Conservation (phyloP, 2,797 vertebrate genomes). For the Selene dorsalis region DNA sequence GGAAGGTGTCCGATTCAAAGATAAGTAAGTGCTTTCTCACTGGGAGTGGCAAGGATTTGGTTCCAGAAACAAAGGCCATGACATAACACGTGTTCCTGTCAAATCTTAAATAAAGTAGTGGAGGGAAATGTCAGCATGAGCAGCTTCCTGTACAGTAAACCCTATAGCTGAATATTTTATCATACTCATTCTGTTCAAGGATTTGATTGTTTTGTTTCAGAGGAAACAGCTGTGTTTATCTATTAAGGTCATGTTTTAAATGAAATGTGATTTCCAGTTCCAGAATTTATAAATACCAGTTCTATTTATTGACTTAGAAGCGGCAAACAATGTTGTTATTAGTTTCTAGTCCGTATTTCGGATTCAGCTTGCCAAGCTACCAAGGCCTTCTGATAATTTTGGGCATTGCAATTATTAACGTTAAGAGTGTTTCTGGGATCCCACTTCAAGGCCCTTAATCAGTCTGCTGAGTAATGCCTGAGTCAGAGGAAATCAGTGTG, state of each 20-base stretch:
- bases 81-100: slow-evolving; percentile 76
- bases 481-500: slow-evolving; percentile 57
- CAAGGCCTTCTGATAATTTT: slow-evolving; percentile 44
- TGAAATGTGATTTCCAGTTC: slow-evolving; percentile 32
- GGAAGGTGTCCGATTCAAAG: slow-evolving; percentile 44
- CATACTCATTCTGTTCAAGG: slow-evolving; percentile 53
- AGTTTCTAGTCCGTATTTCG: slow-evolving; percentile 17
- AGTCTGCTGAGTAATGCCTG: slow-evolving; percentile 60
- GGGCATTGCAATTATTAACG: neutral
- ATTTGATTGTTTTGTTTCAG: slow-evolving; percentile 50
- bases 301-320: slow-evolving; percentile 9
- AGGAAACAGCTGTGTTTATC: slow-evolving; percentile 62
- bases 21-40: slow-evolving; percentile 75
- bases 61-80: slow-evolving; percentile 70
- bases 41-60: slow-evolving; percentile 74
- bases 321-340: slow-evolving; percentile 14
- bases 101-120: slow-evolving; percentile 71
- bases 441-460: slow-evolving; percentile 40
- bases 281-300: slow-evolving; percentile 30
- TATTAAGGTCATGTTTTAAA: slow-evolving; percentile 51
- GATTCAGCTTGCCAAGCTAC: slow-evolving; percentile 12
- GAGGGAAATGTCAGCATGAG: slow-evolving; percentile 55
- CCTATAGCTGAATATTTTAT: slow-evolving; percentile 28
- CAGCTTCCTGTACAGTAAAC: slow-evolving; percentile 68
- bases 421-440: slow-evolving; percentile 4